These are phyloP conservation scores for Megaceryle torquata DNA, from an alignment of 2,113 vertebrate species.

Conservation along the genomic window DNA sequence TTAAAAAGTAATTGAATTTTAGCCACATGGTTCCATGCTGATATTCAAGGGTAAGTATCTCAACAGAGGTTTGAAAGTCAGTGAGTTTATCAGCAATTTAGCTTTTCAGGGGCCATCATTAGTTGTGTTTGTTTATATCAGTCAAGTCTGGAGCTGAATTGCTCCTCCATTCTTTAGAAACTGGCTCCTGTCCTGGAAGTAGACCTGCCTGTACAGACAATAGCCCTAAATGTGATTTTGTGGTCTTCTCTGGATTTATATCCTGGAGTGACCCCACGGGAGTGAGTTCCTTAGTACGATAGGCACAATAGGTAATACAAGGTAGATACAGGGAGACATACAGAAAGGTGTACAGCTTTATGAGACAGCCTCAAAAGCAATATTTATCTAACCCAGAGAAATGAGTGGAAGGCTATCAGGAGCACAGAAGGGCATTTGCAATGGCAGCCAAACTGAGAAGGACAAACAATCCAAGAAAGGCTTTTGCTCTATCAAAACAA, in stretches of 20 bases:
- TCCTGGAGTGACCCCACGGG: not conserved
- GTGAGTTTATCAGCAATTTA: not conserved
- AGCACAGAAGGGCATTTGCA: not conserved
- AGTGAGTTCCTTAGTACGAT: not conserved
- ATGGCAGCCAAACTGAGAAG: not conserved
- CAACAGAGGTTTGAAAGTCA: not conserved
- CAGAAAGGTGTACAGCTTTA: not conserved
- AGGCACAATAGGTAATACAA: not conserved
- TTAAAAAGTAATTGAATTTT: not conserved
- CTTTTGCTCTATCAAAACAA: not conserved
- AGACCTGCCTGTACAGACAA: not conserved
- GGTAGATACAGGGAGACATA: not conserved
- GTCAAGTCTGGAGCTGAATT: not conserved
- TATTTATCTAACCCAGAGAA: constrained; percentile 12
- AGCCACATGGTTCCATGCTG: not conserved
- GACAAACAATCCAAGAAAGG: not conserved
- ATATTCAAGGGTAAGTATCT: not conserved
- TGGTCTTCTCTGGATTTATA: not conserved
- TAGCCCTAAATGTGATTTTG: not conserved
- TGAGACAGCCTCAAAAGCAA: not conserved
- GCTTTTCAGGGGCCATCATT: not conserved
- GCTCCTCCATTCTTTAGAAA: not conserved
- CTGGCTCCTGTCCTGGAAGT: not conserved
- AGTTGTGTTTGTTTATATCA: not conserved
- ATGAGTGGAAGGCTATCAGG: not conserved